Base-by-base conservation (phyloP, 2,113 vertebrate species). In the Protobothrops flavoviridis region DNA sequence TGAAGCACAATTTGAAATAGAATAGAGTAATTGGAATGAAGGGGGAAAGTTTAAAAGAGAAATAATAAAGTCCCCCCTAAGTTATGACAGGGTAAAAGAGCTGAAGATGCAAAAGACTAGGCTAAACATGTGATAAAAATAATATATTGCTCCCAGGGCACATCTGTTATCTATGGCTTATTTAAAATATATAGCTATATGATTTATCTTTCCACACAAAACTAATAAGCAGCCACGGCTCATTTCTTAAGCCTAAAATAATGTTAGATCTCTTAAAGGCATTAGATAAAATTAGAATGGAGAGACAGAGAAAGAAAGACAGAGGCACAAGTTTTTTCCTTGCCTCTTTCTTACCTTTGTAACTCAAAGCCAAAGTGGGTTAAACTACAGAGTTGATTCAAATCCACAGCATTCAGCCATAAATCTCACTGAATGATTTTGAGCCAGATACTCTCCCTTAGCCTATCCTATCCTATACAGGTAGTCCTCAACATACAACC, bases 1-100 rank as follows among this genome's bases (percentile, higher is more conserved):
- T 87, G 88, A 9, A n/a, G n/a, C n/a, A n/a, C n/a, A n/a, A 89
- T 88, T 55, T 69, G 95, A 96, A 96, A 96, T 90, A 43, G 20
- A 91, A 89, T 55, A 53, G 89, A 64, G 91, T 87, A 11, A 0
- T 92, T 91, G 87, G 93, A 90, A 89, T 2, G 24, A 59, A 89
- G 39, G 12, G 33, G 53, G 3, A 64, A 48, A 85, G 85, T 55
- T 69, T 89, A 50, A 4, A 89, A 94, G 33, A 95, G 91, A 90
- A 93, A 87, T 91, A 90, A 64, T 61, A 15, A 94, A 45, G 74
- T 87, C n/a, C 11, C 85, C 85, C 52, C 88, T 57, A 93, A 33
- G 13, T 94, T 94, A 69, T 57, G 64, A 57, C 21, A 45, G 86
- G 57, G 64, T 91, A 57, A 81, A 90, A 90, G 56, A 55, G n/a